Evolutionary conservation across 2,113 vertebrate genomes (phyloP).

Genomic region (Naja naja): DNA sequence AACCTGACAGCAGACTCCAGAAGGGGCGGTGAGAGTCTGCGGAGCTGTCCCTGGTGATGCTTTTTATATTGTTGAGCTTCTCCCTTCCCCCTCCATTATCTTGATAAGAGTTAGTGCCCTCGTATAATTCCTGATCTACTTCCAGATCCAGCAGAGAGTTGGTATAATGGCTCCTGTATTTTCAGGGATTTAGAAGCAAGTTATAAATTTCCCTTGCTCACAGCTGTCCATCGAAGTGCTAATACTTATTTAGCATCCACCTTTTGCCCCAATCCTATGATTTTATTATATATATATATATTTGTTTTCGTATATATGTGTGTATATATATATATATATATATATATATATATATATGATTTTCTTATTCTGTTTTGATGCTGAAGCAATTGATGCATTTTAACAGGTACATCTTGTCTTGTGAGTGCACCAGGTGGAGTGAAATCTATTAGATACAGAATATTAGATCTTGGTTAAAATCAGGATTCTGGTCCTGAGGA

Average conservation of each 20-base stretch:
- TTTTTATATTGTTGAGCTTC: constrained; percentile 50
- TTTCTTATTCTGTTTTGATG: not conserved
- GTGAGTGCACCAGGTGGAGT: constrained; percentile 3
- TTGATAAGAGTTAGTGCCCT: constrained; percentile 29
- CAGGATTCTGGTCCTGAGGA: not conserved
- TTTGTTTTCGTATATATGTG: too few relatives aligned
- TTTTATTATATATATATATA: too few relatives aligned
- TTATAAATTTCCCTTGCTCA: constrained; percentile 9
- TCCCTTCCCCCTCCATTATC: constrained; percentile 43
- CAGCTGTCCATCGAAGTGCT: not conserved
- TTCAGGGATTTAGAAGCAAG: constrained; percentile 17
- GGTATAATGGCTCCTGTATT: constrained; percentile 6
- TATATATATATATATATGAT: not conserved
- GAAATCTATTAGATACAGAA: constrained; percentile 1
- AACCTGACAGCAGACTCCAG: constrained; percentile 43
- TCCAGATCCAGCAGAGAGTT: constrained; percentile 17
- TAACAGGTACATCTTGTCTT: constrained; percentile 2
- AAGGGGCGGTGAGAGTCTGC: constrained; percentile 51
- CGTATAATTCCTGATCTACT: constrained; percentile 12
- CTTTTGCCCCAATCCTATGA: too few relatives aligned
- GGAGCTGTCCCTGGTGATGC: constrained; percentile 59
- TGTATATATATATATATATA: too few relatives aligned
- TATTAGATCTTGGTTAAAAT: not conserved
- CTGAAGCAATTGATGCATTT: not conserved
- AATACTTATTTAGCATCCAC: not conserved